Base-by-base conservation (phyloP, 2,888 invertebrate genomes). In the Plebejus argus region DNA sequence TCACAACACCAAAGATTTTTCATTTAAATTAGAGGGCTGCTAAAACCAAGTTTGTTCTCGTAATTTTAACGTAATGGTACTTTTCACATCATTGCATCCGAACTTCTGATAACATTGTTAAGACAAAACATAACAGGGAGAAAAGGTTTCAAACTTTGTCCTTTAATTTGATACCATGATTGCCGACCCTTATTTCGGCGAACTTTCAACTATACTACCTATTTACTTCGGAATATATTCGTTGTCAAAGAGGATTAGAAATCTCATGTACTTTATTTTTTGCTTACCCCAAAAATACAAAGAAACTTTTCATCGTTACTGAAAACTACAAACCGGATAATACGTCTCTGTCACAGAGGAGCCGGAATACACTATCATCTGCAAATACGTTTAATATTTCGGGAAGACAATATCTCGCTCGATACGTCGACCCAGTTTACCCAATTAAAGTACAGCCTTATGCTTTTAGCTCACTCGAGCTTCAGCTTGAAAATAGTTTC, bases 391-490 rank as follows among this genome's bases (percentile, higher is more conserved):
- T 66, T 33, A 18, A 66, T 66, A 66, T 33, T 66, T 72, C 10
- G 20, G 49, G 53, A 74, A n/a, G 20, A 49, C 15, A 45, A 74
- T 28, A 39, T 23, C 78, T 78, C 83, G 84, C 79, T 84, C 83
- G 81, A 83, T 83, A 83, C 79, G 80, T 80, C 82, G 82, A 81
- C 84, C 83, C 81, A 82, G 80, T 83, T 84, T 80, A 80, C 81
- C 76, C 78, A 80, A 79, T 79, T 80, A 80, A 78, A 72, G 61
- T 72, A 15, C 39, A 20, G 20, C 23, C 72, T 72, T 20, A 71
- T 71, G 45, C 72, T 39, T 72, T 45, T 72, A 66, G 12, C 61
- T 20, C 10, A 20, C 66, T 33, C 18, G 28, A 61, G 61, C 28
- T 66, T 23, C 23, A 23, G 12, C 23, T 61, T 10, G 12, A 20